Conservation (phyloP, 2,797 vertebrate species). For the Petrocephalus schoutedeni region DNA sequence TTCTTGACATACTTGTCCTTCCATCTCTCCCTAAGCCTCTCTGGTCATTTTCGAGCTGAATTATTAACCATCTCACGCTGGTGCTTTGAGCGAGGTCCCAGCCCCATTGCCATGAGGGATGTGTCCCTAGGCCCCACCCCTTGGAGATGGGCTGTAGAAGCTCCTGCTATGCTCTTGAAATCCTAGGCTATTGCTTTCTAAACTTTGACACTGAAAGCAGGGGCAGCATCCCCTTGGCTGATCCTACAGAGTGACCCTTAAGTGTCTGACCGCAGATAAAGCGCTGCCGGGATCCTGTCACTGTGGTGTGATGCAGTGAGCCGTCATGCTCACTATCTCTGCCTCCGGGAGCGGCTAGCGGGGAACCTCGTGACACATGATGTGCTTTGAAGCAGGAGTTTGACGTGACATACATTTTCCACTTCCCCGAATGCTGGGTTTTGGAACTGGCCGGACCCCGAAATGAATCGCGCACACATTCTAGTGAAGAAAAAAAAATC, state of each 20-base stretch:
- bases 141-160: neutral
- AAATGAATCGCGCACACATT: conserved; percentile 5
- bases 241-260: neutral
- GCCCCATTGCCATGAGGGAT: neutral
- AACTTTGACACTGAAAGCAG: neutral
- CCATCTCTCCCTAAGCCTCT: conserved; percentile 41
- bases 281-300: neutral
- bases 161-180: neutral
- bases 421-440: conserved; percentile 10
- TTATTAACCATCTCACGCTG: conserved; percentile 60
- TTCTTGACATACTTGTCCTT: conserved; percentile 48
- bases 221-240: neutral
- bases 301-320: neutral
- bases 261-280: neutral
- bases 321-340: neutral
- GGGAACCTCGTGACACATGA: neutral
- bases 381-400: neutral
- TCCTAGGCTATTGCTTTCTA: neutral
- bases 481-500: neutral
- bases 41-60: conserved; percentile 56
- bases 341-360: neutral
- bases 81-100: conserved; percentile 20
- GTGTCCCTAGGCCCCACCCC: neutral
- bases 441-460: conserved; percentile 6
- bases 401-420: conserved; percentile 7